A percentile compares a stretch with the other conserved stretches of the same genome.
Conservation (phyloP, 2,888 invertebrate species). For the Incurvaria masculella region DNA sequence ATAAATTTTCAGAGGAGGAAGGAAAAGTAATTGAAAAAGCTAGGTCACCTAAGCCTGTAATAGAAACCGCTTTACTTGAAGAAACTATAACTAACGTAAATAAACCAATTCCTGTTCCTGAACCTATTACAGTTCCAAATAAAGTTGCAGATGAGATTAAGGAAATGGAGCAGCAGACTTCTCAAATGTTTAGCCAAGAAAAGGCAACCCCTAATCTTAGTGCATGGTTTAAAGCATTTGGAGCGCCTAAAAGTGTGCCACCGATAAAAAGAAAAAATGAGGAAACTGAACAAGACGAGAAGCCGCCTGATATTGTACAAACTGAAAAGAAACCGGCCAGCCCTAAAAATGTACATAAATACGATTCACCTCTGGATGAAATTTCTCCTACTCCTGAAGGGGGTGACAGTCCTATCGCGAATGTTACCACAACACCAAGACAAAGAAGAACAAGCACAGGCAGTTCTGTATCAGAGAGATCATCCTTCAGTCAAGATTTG, state of each 20-base stretch:
- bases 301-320: conserved; percentile 27
- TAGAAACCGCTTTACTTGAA: conserved; percentile 16
- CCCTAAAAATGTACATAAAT: conserved; percentile 33
- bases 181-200: conserved; percentile 49
- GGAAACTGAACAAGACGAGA: conserved; percentile 47
- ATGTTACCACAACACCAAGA: conserved; percentile 36
- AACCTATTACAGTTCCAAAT: no score
- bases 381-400: conserved; percentile 43
- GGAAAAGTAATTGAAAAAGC: conserved; percentile 19
- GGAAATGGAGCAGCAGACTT: not conserved
- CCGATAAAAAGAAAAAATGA: conserved; percentile 58
- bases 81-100: conserved; percentile 27
- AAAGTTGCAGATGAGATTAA: conserved; percentile 32
- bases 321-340: conserved; percentile 29
- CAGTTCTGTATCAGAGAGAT: conserved; percentile 74
- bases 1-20: conserved; percentile 51
- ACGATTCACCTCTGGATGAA: conserved; percentile 40
- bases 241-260: conserved; percentile 70
- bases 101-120: no score
- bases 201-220: conserved; percentile 83
- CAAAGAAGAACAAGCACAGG: conserved; percentile 75
- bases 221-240: conserved; percentile 92
- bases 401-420: conserved; percentile 40
- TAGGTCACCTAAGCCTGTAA: not conserved
- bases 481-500: conserved; percentile 74